Percentiles rank a stretch among this genome's conserved stretches.
These are phyloP conservation scores for Sebastes jordani DNA, from an alignment of 2,797 vertebrate genomes.

Conservation along the genomic window DNA sequence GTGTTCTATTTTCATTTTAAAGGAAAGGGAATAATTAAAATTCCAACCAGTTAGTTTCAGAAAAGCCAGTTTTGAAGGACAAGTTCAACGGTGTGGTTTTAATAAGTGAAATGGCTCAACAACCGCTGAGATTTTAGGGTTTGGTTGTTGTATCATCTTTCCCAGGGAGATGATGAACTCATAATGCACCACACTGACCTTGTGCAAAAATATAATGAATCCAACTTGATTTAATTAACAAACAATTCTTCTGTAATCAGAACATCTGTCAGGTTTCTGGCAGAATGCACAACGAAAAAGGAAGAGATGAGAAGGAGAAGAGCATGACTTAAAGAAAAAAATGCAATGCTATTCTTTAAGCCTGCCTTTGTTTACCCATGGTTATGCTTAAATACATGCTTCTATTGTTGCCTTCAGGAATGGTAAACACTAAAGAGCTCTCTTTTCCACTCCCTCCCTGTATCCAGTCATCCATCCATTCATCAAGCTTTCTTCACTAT, in stretches of 20 bases:
- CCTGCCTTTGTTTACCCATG: slow-evolving; percentile 29
- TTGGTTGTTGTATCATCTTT: slow-evolving; percentile 36
- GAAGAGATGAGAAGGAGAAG: not conserved
- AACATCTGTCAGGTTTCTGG: slow-evolving; percentile 11
- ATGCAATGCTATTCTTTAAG: slow-evolving; percentile 11
- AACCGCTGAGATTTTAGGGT: slow-evolving; percentile 25
- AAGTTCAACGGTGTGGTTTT: slow-evolving; percentile 43
- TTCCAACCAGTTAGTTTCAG: slow-evolving; percentile 33
- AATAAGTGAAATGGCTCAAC: slow-evolving; percentile 44
- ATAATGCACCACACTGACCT: slow-evolving; percentile 23
- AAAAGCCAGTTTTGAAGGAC: slow-evolving; percentile 38
- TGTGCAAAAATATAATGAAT: slow-evolving; percentile 41
- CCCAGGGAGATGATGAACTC: slow-evolving; percentile 29
- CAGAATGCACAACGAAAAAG: not conserved
- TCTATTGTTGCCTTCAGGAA: slow-evolving; percentile 40
- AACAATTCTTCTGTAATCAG: slow-evolving; percentile 9
- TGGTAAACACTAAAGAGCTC: slow-evolving; percentile 16
- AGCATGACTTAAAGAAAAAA: slow-evolving; percentile 7
- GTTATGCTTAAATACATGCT: slow-evolving; percentile 42
- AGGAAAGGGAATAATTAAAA: slow-evolving; percentile 41
- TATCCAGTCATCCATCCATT: slow-evolving; percentile 36
- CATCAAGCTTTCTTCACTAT: slow-evolving; percentile 42
- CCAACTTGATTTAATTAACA: slow-evolving; percentile 28
- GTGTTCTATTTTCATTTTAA: slow-evolving; percentile 24
- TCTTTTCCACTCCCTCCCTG: slow-evolving; percentile 4